Evolutionary conservation across 2,113 vertebrate species (phyloP).

Genomic region (Cariama cristata): DNA sequence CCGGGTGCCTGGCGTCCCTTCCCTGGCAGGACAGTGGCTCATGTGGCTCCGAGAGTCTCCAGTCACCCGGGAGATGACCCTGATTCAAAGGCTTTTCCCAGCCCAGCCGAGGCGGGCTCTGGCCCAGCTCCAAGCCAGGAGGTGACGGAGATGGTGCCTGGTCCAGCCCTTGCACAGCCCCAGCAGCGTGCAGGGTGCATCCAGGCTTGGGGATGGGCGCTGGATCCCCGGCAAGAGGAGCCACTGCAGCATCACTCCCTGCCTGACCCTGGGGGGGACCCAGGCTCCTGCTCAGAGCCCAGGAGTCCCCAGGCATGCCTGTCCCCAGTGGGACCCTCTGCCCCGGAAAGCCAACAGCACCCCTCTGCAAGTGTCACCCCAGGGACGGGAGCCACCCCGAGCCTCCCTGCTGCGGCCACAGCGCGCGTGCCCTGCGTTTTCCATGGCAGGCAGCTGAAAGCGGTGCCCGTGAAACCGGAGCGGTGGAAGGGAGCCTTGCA

Average conservation of each 20-base stretch:
- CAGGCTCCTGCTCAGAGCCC: not conserved
- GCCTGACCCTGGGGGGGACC: not conserved
- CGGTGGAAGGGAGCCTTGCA: not conserved
- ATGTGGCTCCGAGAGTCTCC: slow-evolving; percentile 61
- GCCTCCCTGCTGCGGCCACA: not conserved
- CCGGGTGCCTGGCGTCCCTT: not conserved
- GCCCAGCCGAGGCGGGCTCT: slow-evolving; percentile 53
- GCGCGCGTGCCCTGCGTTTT: not conserved
- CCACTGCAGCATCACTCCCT: not conserved
- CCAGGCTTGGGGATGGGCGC: not conserved
- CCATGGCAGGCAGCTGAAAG: not conserved
- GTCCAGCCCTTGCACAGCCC: not conserved
- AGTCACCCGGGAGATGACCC: slow-evolving; percentile 77
- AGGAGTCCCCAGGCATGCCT: not conserved
- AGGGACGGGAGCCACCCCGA: accelerated
- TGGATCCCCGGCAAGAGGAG: accelerated
- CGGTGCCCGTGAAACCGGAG: not conserved
- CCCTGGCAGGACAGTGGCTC: slow-evolving; percentile 55
- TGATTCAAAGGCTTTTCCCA: slow-evolving; percentile 75
- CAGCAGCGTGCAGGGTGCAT: not conserved
- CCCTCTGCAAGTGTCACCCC: not conserved
- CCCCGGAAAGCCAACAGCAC: not conserved
- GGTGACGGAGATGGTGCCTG: not conserved
- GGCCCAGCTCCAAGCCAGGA: slow-evolving; percentile 44
- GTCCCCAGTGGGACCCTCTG: not conserved